Evolutionary conservation across 2,797 vertebrate genomes (phyloP).

Genomic region (Acanthurus lineatus): DNA sequence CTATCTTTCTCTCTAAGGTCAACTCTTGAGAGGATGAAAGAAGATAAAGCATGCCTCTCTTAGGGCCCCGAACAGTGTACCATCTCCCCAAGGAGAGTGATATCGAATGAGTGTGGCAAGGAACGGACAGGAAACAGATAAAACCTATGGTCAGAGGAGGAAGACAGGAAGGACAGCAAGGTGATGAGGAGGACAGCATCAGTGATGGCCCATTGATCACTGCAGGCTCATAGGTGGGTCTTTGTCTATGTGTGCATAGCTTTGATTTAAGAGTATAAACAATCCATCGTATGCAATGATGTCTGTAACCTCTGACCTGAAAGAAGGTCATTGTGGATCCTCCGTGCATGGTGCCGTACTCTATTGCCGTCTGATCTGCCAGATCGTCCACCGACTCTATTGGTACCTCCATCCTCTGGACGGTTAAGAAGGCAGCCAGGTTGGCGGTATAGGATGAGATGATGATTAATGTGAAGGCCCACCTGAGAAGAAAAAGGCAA

Average conservation of each 20-base stretch:
- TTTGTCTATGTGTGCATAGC: conserved; percentile 8
- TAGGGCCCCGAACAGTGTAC: conserved; percentile 29
- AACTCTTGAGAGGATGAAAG: conserved; percentile 57
- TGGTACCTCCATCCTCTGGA: conserved; percentile 98
- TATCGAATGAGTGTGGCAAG: conserved; percentile 64
- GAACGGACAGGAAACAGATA: conserved; percentile 73
- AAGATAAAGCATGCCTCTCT: conserved; percentile 39
- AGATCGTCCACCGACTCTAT: conserved; percentile 98
- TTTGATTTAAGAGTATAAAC: conserved; percentile 28
- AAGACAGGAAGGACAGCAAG: conserved; percentile 61
- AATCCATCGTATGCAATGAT: conserved; percentile 37
- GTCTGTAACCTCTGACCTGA: conserved; percentile 86
- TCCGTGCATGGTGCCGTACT: conserved; percentile 97
- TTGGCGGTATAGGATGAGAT: conserved; percentile 99
- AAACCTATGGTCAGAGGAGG: conserved; percentile 53
- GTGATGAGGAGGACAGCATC: conserved; percentile 65
- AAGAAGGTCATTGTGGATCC: conserved; percentile 99
- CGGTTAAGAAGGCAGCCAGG: conserved; percentile 97
- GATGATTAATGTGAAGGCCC: conserved; percentile 99
- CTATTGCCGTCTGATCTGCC: conserved; percentile 97
- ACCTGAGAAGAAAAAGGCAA: conserved; percentile 85
- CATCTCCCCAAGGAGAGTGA: conserved; percentile 53
- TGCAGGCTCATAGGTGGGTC: conserved; percentile 19
- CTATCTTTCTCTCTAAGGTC: conserved; percentile 50
- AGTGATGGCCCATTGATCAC: conserved; percentile 60